Conservation (phyloP, 37 sponge, comb jelly and placozoan genomes). For the Petrosia ficiformis region DNA sequence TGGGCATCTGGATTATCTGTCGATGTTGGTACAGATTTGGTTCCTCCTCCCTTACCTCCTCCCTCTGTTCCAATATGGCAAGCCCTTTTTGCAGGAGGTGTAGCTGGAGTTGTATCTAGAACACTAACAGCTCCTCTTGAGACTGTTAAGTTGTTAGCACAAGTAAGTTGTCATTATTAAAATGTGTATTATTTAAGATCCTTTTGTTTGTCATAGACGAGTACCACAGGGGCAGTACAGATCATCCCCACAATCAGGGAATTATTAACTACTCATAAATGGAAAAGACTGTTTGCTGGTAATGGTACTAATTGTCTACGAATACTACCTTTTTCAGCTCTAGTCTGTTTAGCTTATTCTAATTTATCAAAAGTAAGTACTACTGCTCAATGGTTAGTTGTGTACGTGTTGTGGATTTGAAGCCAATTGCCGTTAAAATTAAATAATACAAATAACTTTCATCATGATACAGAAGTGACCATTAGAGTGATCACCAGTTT, state of each 20-base stretch:
- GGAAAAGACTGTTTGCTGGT: conserved; percentile 60
- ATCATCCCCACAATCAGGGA: background rate
- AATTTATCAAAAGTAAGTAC: conserved; percentile 56
- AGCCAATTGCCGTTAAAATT: background rate
- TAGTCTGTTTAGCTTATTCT: conserved; percentile 66
- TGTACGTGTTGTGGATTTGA: background rate
- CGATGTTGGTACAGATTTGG: conserved; percentile 64
- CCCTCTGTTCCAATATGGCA: conserved; percentile 40
- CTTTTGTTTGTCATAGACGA: background rate
- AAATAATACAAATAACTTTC: too few species aligned
- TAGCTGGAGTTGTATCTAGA: conserved; percentile 62
- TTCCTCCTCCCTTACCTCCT: conserved; percentile 58
- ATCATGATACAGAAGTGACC: too few species aligned
- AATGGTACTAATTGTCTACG: conserved; percentile 75
- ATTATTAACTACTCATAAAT: conserved; percentile 26
- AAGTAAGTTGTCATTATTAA: conserved; percentile 19
- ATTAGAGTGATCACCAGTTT: too few species aligned
- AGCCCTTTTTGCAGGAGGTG: conserved; percentile 68
- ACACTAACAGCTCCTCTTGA: conserved; percentile 77
- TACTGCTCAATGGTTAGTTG: too few species aligned
- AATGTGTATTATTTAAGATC: background rate
- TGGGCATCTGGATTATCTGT: conserved; percentile 65
- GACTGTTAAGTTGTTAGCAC: conserved; percentile 55
- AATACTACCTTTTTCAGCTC: conserved; percentile 62
- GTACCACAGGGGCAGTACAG: background rate